Conservation (phyloP, 2,113 vertebrate species). For the Indicator maculatus region DNA sequence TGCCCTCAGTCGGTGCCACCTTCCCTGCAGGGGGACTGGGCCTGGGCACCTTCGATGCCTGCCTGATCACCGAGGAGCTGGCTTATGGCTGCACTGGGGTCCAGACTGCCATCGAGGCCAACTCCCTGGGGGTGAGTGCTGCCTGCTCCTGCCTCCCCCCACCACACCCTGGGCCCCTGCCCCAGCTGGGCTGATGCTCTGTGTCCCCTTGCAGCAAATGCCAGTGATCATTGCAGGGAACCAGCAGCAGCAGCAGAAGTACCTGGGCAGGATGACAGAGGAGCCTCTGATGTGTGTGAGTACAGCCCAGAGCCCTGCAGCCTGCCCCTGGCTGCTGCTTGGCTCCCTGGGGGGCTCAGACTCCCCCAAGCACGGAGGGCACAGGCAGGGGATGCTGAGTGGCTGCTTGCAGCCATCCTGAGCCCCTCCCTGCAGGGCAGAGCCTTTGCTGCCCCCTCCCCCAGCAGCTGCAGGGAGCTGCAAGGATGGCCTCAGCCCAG, state of each 20-base stretch:
- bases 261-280: conserved; percentile 89
- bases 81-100: conserved; percentile 90
- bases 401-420: too few relatives aligned
- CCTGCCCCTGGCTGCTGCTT: too few relatives aligned
- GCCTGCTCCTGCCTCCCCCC: not conserved
- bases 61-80: conserved; percentile 90
- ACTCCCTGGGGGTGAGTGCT: conserved; percentile 88
- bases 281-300: conserved; percentile 94
- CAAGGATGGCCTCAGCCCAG: too few relatives aligned
- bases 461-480: too few relatives aligned
- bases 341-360: too few relatives aligned
- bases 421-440: too few relatives aligned
- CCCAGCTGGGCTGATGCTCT: too few relatives aligned
- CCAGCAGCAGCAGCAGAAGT: conserved; percentile 88
- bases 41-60: conserved; percentile 83
- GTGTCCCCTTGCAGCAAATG: too few relatives aligned
- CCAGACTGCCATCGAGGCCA: conserved; percentile 89
- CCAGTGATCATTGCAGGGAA: conserved; percentile 79
- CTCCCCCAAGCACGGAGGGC: too few relatives aligned
- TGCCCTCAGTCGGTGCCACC: not conserved
- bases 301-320: conserved; percentile 2
- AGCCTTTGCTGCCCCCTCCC: too few relatives aligned
- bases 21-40: conserved; percentile 85
- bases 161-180: too few relatives aligned
- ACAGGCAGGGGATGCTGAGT: too few relatives aligned